phyloP scores from a whole-genome alignment of 2,113 vertebrate species.

The Antennarius striatus region DNA sequence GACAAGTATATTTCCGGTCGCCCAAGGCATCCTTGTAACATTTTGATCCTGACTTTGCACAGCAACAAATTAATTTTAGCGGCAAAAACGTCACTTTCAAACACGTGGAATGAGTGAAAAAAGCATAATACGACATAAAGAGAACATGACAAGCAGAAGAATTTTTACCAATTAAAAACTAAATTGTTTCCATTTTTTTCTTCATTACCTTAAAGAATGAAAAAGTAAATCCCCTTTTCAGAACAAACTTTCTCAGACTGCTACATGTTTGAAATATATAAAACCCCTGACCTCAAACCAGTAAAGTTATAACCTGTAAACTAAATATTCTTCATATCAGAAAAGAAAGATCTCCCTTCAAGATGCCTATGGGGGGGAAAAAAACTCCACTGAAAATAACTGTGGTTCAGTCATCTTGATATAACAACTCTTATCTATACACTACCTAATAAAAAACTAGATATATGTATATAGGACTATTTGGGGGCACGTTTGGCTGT shows the following conservation, averaged over 20 bases:
- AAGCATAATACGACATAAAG: not conserved
- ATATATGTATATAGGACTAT: slow-evolving; percentile 20
- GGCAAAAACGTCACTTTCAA: slow-evolving; percentile 63
- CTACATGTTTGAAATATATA: slow-evolving; percentile 49
- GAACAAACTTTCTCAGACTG: slow-evolving; percentile 19
- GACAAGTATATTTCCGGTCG: slow-evolving; percentile 4
- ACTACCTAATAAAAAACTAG: slow-evolving; percentile 37
- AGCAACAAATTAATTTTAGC: slow-evolving; percentile 60
- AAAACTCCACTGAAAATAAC: slow-evolving; percentile 8
- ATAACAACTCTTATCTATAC: slow-evolving; percentile 10
- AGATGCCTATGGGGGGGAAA: slow-evolving; percentile 15
- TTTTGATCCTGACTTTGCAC: slow-evolving; percentile 49
- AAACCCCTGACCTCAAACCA: slow-evolving; percentile 31
- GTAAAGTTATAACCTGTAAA: slow-evolving; percentile 20
- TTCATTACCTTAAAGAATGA: slow-evolving; percentile 2
- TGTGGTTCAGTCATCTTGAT: slow-evolving; percentile 26
- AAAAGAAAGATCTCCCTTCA: slow-evolving; percentile 31
- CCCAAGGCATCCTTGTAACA: slow-evolving; percentile 9
- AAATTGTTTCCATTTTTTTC: not conserved
- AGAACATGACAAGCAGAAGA: not conserved
- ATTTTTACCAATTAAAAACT: slow-evolving; percentile 6
- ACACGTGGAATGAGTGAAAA: slow-evolving; percentile 22
- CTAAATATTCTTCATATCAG: slow-evolving; percentile 36
- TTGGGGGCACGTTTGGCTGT: slow-evolving; percentile 1
- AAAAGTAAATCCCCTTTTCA: slow-evolving; percentile 21